Evolutionary conservation across 2,797 vertebrate genomes (phyloP).

Genomic region (Sphenodon punctatus): DNA sequence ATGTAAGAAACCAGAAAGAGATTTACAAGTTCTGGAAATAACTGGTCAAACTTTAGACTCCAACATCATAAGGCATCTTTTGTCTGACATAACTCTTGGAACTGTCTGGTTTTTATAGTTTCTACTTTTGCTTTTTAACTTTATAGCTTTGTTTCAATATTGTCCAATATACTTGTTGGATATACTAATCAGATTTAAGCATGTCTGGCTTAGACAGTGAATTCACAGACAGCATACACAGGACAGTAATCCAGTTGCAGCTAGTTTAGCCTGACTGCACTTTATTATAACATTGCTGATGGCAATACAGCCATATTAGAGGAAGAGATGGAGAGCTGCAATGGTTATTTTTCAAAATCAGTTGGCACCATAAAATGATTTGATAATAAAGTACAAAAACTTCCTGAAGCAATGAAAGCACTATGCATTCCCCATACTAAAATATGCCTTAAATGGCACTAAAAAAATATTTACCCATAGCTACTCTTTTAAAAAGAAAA

Average conservation of each 20-base stretch:
- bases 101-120: slow-evolving; percentile 10
- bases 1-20: neutral
- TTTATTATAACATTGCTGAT: slow-evolving; percentile 64
- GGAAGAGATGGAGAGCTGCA: slow-evolving; percentile 50
- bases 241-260: slow-evolving; percentile 49
- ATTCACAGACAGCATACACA: slow-evolving; percentile 27
- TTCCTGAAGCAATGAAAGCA: slow-evolving; percentile 68
- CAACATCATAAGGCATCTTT: neutral
- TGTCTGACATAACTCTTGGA: neutral
- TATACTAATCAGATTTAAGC: slow-evolving; percentile 34
- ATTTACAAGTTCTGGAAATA: slow-evolving; percentile 12
- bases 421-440: slow-evolving; percentile 46
- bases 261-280: slow-evolving; percentile 37
- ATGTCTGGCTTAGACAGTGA: slow-evolving; percentile 29
- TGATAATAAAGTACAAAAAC: slow-evolving; percentile 70
- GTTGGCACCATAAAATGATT: slow-evolving; percentile 68
- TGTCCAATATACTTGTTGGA: slow-evolving; percentile 17
- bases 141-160: slow-evolving; percentile 33
- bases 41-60: slow-evolving; percentile 2
- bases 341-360: slow-evolving; percentile 68
- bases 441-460: neutral
- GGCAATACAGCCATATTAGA: slow-evolving; percentile 55
- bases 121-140: neutral
- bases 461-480: slow-evolving; percentile 12
- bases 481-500: slow-evolving; percentile 40